Evolutionary conservation across 2,113 vertebrate genomes (phyloP), one percentile per base, ranked within the genome.

Genomic region (Urocolius indicus): DNA sequence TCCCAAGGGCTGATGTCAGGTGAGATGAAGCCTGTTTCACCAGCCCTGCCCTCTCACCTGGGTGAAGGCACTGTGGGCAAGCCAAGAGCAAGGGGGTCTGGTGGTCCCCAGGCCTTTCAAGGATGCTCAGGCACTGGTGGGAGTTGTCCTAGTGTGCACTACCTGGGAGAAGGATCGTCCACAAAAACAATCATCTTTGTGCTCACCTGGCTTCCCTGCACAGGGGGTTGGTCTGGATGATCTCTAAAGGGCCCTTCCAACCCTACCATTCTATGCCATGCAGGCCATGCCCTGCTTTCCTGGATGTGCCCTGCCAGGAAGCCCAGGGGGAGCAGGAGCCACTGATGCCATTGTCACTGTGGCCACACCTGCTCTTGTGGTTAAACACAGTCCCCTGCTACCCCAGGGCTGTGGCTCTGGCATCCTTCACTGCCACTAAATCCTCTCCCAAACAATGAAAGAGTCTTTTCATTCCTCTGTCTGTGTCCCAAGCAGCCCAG

Each of bases 291-390:
- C 38, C 68, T 3, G 1, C 54, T 72, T 62, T 68, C 59, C 57
- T 27, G 20, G 26, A 76, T 36, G 5, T 57, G 29, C 9, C 46
- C 43, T 45, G 34, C 38, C 10, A 6, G 5, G 4, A 16, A 34
- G 11, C 6, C 5, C 23, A 5, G 32, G 46, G 26, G 0, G 0
- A 54, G 18, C 9, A 20, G 49, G 22, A 6, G 18, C 11, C 6
- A 7, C 45, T 46, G 71, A 32, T 86, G 34, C 18, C 52, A 29
- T 29, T 1, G 1, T 61, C 41, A 30, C 38, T 17, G 34, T 1
- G 6, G 62, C 51, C 0, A 1, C 67, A 75, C 45, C 78, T 90
- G 62, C 61, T 73, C 49, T 4, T 4, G 0, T 65, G 65, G 57
- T 57, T 82, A 22, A 89, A 75, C 22, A 27, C 1, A 46, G 49